Conservation (phyloP, 2,888 invertebrate genomes). For the Agonum fuliginosum region DNA sequence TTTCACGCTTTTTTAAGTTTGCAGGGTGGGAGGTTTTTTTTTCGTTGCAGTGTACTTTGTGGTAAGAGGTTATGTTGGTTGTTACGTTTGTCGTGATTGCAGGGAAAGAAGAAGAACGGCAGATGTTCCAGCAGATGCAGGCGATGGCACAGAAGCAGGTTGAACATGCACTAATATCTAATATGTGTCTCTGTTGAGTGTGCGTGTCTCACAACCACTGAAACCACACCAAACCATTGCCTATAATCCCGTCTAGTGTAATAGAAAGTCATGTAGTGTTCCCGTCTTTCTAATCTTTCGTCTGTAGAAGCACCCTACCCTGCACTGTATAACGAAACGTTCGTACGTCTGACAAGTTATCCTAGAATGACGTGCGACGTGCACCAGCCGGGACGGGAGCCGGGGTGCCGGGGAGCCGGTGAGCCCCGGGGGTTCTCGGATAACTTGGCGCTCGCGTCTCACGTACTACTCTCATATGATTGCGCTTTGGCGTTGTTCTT, state of each 20-base stretch:
- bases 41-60: too few relatives aligned
- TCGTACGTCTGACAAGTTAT: slow-evolving; percentile 52
- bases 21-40: too few relatives aligned
- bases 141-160: slow-evolving; percentile 98
- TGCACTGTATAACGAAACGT: slow-evolving; percentile 53
- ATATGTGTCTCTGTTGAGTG: slow-evolving; percentile 44
- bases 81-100: slow-evolving; percentile 72
- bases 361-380: slow-evolving; percentile 38
- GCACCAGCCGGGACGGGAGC: slow-evolving; percentile 53
- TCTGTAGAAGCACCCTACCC: slow-evolving; percentile 53
- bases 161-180: slow-evolving; percentile 69
- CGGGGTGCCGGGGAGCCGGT: too few relatives aligned
- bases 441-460: slow-evolving; percentile 46
- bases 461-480: too few relatives aligned
- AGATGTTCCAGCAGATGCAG: slow-evolving; percentile 98
- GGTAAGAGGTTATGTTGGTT: too few relatives aligned
- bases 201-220: slow-evolving; percentile 54
- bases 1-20: too few relatives aligned
- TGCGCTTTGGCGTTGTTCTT: background rate
- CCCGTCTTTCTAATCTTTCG: background rate
- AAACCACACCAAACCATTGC: slow-evolving; percentile 1
- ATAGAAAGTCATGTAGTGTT: background rate
- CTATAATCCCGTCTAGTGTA: background rate
- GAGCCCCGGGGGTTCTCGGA: slow-evolving; percentile 48
- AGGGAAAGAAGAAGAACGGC: slow-evolving; percentile 97